These are phyloP conservation scores for Parasteatoda tepidariorum DNA, from an alignment of 1,140 invertebrate species.

Conservation along the genomic window DNA sequence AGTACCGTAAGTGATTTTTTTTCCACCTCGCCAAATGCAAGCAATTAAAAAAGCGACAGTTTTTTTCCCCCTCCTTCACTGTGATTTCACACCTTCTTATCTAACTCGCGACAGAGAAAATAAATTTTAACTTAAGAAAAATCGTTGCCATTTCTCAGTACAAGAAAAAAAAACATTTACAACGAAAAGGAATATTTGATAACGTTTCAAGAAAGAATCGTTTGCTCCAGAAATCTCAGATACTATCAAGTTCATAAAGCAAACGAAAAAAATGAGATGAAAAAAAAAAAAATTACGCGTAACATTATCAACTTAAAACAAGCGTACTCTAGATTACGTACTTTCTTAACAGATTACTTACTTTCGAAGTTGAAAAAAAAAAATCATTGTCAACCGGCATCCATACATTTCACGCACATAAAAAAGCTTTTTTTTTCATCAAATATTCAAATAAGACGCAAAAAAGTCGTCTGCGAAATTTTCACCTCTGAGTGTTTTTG, in stretches of 20 bases:
- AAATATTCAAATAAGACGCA: conserved; percentile 46
- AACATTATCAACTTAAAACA: not conserved
- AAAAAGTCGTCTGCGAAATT: conserved; percentile 9
- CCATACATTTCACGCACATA: conserved; percentile 3
- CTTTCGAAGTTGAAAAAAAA: not conserved
- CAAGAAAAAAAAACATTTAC: not conserved
- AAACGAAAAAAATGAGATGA: not conserved
- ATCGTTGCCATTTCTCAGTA: not conserved
- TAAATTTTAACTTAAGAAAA: conserved; percentile 14
- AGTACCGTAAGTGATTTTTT: not conserved
- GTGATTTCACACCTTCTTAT: not conserved
- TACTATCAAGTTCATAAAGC: conserved; percentile 15
- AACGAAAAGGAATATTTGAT: conserved; percentile 50
- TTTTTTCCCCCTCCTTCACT: not conserved
- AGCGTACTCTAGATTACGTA: conserved; percentile 8
- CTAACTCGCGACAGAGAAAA: not conserved
- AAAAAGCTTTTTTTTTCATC: conserved; percentile 22
- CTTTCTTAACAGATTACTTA: conserved; percentile 41
- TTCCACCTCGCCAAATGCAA: not conserved
- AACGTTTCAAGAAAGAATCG: not conserved
- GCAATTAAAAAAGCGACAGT: not conserved
- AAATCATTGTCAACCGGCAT: not conserved
- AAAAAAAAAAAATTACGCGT: not conserved
- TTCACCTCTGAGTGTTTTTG: not conserved
- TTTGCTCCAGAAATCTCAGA: conserved; percentile 17